Conservation (phyloP, 2,113 vertebrate species). For the Myocastor coypus region DNA sequence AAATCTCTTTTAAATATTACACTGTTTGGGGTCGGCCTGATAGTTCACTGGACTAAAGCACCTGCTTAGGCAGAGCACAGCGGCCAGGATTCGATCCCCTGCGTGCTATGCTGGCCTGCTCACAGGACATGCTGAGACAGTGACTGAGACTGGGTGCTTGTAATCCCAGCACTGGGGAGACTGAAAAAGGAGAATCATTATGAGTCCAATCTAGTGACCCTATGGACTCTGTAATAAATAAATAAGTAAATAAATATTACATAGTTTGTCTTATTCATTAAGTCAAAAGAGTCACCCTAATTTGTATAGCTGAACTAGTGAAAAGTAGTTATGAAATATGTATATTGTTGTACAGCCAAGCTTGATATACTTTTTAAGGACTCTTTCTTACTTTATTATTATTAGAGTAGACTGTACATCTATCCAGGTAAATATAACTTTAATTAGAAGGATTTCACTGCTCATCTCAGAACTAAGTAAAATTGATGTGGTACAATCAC, state of each 20-base stretch:
- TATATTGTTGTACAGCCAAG: neutral
- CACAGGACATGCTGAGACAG: too few species aligned
- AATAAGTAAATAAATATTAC: neutral
- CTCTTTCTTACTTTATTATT: neutral
- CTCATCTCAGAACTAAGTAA: neutral
- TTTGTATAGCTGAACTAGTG: neutral
- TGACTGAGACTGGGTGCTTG: too few species aligned
- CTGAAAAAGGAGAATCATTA: too few species aligned
- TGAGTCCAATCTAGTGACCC: too few species aligned
- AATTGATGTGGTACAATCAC: neutral
- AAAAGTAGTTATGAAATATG: conserved; percentile 6
- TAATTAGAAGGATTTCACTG: neutral
- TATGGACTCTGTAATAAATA: too few species aligned
- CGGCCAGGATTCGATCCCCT: too few species aligned
- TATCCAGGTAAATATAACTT: neutral
- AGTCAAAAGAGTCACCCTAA: neutral
- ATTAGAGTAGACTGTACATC: neutral
- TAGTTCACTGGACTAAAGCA: too few species aligned
- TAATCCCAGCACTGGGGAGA: too few species aligned
- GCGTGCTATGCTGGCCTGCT: too few species aligned
- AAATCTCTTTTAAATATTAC: neutral
- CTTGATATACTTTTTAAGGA: neutral
- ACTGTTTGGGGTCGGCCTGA: neutral
- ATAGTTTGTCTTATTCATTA: neutral
- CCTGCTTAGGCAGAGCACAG: too few species aligned